These are phyloP conservation scores for Euphonia xanthogaster DNA, from an alignment of 2,797 vertebrate genomes.

Conservation along the genomic window DNA sequence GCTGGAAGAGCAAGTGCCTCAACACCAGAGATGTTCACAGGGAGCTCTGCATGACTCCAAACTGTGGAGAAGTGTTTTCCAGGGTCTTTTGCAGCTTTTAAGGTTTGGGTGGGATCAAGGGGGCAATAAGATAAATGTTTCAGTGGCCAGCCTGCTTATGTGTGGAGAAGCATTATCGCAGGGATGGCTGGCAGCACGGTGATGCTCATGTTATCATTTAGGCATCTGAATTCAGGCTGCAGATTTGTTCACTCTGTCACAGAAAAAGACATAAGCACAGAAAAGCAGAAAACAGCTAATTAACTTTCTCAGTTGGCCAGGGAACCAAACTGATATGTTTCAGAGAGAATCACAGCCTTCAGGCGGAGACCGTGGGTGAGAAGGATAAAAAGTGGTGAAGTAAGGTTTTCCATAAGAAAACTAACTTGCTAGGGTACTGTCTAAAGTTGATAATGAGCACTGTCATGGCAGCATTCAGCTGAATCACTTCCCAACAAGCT, in stretches of 20 bases:
- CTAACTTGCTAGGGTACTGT: neutral
- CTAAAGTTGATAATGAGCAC: neutral
- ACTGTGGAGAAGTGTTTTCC: neutral
- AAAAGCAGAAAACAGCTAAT: constrained; percentile 12
- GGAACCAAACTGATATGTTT: neutral
- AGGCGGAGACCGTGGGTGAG: neutral
- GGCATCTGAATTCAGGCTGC: neutral
- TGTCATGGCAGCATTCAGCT: neutral
- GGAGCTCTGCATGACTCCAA: fast-evolving
- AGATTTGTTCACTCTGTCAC: neutral
- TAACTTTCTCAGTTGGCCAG: constrained; percentile 1
- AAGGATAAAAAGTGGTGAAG: neutral
- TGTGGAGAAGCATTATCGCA: neutral
- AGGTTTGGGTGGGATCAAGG: neutral
- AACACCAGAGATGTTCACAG: fast-evolving
- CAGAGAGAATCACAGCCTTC: constrained; percentile 11
- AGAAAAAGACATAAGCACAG: neutral
- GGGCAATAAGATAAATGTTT: neutral
- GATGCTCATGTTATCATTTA: neutral
- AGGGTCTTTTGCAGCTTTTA: neutral
- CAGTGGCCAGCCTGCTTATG: fast-evolving
- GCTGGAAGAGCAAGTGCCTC: fast-evolving
- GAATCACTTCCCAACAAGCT: neutral
- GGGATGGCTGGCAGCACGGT: neutral
- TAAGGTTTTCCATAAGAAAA: neutral